phyloP scores from a whole-genome alignment of 2,797 vertebrate species.

The Pseudocheirus occidentalis region DNA sequence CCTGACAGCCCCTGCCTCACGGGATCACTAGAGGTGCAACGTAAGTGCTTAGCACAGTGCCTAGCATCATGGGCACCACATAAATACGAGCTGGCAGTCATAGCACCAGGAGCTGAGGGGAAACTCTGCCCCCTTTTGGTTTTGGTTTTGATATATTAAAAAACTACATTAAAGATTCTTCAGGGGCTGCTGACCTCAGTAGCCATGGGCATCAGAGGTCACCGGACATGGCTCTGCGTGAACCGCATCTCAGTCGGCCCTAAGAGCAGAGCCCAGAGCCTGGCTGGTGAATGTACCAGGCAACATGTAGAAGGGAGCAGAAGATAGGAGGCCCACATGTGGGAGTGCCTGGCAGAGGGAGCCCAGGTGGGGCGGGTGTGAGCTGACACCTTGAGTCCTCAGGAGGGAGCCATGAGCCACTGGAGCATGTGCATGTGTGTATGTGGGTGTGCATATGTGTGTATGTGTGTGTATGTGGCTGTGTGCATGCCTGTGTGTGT shows the following conservation, averaged over 20 bases:
- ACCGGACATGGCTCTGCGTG: too few relatives aligned
- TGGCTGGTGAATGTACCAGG: not conserved
- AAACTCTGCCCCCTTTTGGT: not conserved
- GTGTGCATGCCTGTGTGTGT: too few relatives aligned
- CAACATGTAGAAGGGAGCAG: not conserved
- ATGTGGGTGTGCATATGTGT: too few relatives aligned
- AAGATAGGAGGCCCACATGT: not conserved
- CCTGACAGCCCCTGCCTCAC: not conserved
- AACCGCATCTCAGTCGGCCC: not conserved
- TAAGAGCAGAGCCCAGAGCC: not conserved
- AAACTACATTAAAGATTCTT: not conserved
- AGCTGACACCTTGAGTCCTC: not conserved
- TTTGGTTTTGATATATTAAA: not conserved
- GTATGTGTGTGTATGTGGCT: fast-evolving
- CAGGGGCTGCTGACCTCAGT: not conserved
- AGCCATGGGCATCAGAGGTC: not conserved
- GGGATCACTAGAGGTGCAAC: fast-evolving
- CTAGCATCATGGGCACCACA: too few relatives aligned
- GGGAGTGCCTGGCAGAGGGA: not conserved
- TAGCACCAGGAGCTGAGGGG: too few relatives aligned
- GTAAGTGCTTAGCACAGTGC: not conserved
- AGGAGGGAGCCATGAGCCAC: not conserved
- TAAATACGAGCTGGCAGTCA: too few relatives aligned
- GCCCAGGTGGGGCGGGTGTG: too few relatives aligned
- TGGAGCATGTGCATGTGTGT: fast-evolving